Base-by-base conservation (phyloP, 2,888 invertebrate genomes). In the Lathronympha strigana region DNA sequence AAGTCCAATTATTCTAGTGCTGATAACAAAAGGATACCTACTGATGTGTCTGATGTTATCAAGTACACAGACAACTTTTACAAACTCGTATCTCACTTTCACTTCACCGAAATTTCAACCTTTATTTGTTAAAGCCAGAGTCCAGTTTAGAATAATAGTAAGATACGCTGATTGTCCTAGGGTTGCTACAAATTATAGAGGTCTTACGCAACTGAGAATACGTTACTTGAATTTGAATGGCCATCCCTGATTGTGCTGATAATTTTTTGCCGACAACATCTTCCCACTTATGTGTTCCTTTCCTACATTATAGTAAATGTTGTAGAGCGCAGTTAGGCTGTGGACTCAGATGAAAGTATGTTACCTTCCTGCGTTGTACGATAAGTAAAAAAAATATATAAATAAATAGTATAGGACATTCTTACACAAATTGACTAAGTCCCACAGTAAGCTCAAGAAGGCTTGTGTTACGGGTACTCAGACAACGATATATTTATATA, bases 161-260 rank as follows among this genome's bases (percentile, higher is more conserved):
- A 45, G 21, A 45, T 45, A 45, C 45, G 45, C 45, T 45, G 45
- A 47, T n/a, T n/a, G n/a, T 9, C 23, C 13, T 51, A 45, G 69
- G 67, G 63, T 54, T 62, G 67, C 60, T 61, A 68, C 70, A 69
- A 71, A 71, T 71, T 68, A 68, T 40, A 62, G 33, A 33, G 25
- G 51, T 49, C 61, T 40, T 23, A 61, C 23, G 47, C 47, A n/a
- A 17, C 45, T 45, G 31, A 43, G 45, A 45, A 38, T 60, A 11
- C 64, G 54, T 49, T 36, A 19, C 25, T 51, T 36, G 70, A 67
- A 70, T 69, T 69, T 63, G 50, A 68, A 69, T 66, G 36, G 49
- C 21, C 23, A 9, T 19, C 38, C 40, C 47, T 55, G 63, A 61
- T 63, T 63, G 33, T 28, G 11, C 23, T 19, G 38, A 51, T 58